Conservation (phyloP, 1,140 invertebrate genomes). For the Drosophila tsacasi region DNA sequence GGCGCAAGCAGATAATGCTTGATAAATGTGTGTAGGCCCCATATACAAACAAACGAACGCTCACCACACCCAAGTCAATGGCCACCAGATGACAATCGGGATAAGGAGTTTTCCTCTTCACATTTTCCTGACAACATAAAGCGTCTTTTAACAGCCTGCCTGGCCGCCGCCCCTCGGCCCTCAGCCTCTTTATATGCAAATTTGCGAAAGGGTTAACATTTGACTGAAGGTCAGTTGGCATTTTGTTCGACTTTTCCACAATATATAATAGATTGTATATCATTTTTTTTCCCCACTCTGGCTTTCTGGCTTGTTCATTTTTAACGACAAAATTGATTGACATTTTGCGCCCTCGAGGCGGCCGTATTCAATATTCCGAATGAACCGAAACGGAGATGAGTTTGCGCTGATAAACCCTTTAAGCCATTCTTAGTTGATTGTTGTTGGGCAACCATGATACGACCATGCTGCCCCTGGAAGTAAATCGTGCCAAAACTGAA, state of each 20-base stretch:
- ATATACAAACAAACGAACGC: constrained; percentile 24
- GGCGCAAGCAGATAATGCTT: constrained; percentile 73
- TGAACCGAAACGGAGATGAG: constrained; percentile 60
- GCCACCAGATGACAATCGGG: constrained; percentile 53
- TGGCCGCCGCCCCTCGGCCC: background rate
- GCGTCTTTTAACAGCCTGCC: constrained; percentile 71
- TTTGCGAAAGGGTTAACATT: constrained; percentile 78
- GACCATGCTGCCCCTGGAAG: background rate
- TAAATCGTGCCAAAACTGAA: too few species aligned
- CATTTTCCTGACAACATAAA: constrained; percentile 65
- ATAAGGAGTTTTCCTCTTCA: constrained; percentile 53
- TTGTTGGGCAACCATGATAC: constrained; percentile 20
- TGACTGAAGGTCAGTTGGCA: constrained; percentile 78
- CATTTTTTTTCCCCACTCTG: constrained; percentile 45
- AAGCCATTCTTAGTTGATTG: constrained; percentile 76
- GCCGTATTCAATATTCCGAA: constrained; percentile 69
- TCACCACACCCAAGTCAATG: constrained; percentile 34
- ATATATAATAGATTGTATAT: constrained; percentile 70
- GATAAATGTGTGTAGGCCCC: constrained; percentile 73
- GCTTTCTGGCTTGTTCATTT: constrained; percentile 39
- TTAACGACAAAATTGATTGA: constrained; percentile 82
- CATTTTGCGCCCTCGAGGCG: constrained; percentile 76
- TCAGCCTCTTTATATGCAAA: constrained; percentile 78
- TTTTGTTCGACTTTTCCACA: constrained; percentile 65
- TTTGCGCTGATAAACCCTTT: constrained; percentile 69